Base-by-base conservation (phyloP, 2,797 vertebrate species). In the Benthosema pterotum region DNA sequence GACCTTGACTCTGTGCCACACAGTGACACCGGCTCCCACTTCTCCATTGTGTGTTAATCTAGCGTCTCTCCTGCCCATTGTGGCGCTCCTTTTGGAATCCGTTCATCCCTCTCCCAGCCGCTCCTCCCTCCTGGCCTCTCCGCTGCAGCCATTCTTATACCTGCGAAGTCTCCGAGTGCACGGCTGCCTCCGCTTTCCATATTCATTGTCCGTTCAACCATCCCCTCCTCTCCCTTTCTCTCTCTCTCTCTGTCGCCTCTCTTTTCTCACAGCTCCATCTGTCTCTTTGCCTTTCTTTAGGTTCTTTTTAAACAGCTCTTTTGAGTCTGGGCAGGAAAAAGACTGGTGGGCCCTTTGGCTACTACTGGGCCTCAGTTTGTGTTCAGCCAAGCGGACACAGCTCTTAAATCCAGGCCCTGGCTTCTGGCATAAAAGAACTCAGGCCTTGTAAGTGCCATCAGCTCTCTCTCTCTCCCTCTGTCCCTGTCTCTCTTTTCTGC, bases 211-310 rank as follows among this genome's bases (percentile, higher is more conserved):
- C 73, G 19, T 69, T 60, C 71, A 19, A 71, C 67, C 43, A 12
- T 72, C 75, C 32, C 71, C 14, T 63, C 67, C 67, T 48, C 60
- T 61, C 32, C 62, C 60, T 64, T 69, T 75, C 69, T 54, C 57
- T 55, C 38, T 48, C 42, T 58, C 57, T 58, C 52, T 28, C n/a
- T 48, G 55, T 45, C 46, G 22, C 51, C 52, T 58, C 62, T 70
- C 65, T 80, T 70, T 65, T 72, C 71, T 74, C 75, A 69, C 68
- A 79, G 79, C 78, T 83, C 90, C 87, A 90, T 90, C 90, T 90
- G 88, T 84, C 75, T 71, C 68, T 72, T n/a, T 22, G 65, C 64
- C 59, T 87, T 87, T 82, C 78, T 90, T 86, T 77, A 76, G 83
- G 83, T 75, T 74, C 78, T 69, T 76, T 83, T 86, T 82, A 82